Conservation (phyloP, 2,888 invertebrate genomes). For the Tetramorium bicarinatum region DNA sequence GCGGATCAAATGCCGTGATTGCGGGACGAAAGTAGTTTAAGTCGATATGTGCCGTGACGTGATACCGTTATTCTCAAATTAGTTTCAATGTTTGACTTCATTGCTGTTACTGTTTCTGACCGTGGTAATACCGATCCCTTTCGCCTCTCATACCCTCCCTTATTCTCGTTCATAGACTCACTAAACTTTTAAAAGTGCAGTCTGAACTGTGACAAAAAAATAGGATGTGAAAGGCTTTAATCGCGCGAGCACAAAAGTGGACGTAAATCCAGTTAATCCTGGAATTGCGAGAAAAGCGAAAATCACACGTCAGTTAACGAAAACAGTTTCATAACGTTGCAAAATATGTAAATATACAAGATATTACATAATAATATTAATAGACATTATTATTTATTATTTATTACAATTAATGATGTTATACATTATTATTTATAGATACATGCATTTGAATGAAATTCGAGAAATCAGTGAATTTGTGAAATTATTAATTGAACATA, state of each 20-base stretch:
- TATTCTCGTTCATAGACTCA: background rate
- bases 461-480: background rate
- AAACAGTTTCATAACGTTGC: background rate
- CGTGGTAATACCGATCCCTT: background rate
- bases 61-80: constrained; percentile 53
- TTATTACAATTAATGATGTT: too few relatives aligned
- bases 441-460: background rate
- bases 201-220: constrained; percentile 24
- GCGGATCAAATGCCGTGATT: constrained; percentile 15
- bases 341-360: background rate
- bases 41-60: constrained; percentile 53
- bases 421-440: background rate
- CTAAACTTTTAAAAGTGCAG: background rate
- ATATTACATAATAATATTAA: too few relatives aligned
- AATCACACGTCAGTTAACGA: constrained; percentile 3
- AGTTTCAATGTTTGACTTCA: constrained; percentile 63
- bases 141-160: background rate
- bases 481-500: background rate
- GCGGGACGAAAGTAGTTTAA: constrained; percentile 56
- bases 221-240: constrained; percentile 6
- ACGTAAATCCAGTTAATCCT: constrained; percentile 11
- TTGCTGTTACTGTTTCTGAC: constrained; percentile 35
- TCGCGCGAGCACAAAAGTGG: background rate
- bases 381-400: too few relatives aligned
- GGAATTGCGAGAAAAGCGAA: background rate